Percentiles rank a stretch among this genome's conserved stretches.
Conservation (phyloP, 2,113 vertebrate species). For the Antennarius striatus region DNA sequence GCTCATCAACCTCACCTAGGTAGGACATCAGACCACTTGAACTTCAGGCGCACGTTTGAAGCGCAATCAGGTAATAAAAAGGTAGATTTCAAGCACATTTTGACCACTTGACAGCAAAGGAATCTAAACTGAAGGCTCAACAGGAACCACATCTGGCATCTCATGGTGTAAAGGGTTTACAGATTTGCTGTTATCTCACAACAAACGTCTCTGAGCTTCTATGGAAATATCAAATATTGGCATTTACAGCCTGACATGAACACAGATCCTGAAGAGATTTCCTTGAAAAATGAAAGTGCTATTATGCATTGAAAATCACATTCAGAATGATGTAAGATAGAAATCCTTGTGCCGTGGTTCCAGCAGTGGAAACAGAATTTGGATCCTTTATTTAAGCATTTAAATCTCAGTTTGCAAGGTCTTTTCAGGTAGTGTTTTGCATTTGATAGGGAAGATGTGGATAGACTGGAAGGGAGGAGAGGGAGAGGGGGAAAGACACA, state of each 20-base stretch:
- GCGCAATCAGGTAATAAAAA: slow-evolving; percentile 27
- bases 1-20: slow-evolving; percentile 12
- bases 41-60: slow-evolving; percentile 15
- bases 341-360: too few species aligned
- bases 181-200: slow-evolving; percentile 11
- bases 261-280: not conserved
- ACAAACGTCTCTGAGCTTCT: slow-evolving; percentile 3
- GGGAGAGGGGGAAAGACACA: too few species aligned
- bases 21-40: slow-evolving; percentile 4
- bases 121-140: slow-evolving; percentile 30
- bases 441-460: too few species aligned
- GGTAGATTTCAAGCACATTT: slow-evolving; percentile 19
- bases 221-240: slow-evolving; percentile 24
- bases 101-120: slow-evolving; percentile 16
- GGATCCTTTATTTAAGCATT: too few species aligned
- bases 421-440: too few species aligned
- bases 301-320: not conserved
- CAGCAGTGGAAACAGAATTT: too few species aligned
- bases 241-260: slow-evolving; percentile 11
- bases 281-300: not conserved
- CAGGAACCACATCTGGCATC: slow-evolving; percentile 13
- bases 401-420: too few species aligned
- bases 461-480: too few species aligned
- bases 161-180: slow-evolving; percentile 16
- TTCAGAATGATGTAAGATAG: too few species aligned